Percentiles rank a stretch among this genome's conserved stretches.
Conservation (phyloP, 2,888 invertebrate genomes). For the Apamea crenata region DNA sequence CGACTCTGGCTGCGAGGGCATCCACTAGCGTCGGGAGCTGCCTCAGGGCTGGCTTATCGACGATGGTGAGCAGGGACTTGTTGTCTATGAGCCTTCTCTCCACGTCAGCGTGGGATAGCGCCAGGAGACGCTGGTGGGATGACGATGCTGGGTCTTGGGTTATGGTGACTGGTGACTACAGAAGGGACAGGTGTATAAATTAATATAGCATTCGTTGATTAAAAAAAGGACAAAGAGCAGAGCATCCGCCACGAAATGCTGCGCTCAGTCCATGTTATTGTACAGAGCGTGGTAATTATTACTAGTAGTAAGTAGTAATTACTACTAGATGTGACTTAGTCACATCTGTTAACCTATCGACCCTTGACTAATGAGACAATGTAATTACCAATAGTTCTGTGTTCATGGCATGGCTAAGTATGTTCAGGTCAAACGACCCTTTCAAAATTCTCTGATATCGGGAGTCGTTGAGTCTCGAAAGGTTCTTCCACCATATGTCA, state of each 20-base stretch:
- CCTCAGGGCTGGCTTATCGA: constrained; percentile 95
- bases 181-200: background rate
- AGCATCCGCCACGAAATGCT: background rate
- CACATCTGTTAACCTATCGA: background rate
- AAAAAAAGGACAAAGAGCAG: background rate
- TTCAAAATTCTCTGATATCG: background rate
- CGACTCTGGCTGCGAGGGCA: constrained; percentile 94
- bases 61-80: constrained; percentile 95
- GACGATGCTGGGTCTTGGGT: constrained; percentile 95
- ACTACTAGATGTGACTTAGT: too few species aligned
- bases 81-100: constrained; percentile 97
- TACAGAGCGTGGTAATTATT: background rate
- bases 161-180: constrained; percentile 88
- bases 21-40: constrained; percentile 93
- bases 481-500: background rate
- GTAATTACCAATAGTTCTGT: background rate
- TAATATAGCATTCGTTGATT: background rate
- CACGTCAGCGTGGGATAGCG: constrained; percentile 95
- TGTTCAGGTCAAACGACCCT: background rate
- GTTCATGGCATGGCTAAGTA: background rate
- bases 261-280: background rate
- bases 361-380: background rate
- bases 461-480: background rate
- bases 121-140: constrained; percentile 96
- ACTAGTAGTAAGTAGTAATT: too few species aligned